Conservation (phyloP, 2,113 vertebrate genomes). For the Phoenicopterus ruber region DNA sequence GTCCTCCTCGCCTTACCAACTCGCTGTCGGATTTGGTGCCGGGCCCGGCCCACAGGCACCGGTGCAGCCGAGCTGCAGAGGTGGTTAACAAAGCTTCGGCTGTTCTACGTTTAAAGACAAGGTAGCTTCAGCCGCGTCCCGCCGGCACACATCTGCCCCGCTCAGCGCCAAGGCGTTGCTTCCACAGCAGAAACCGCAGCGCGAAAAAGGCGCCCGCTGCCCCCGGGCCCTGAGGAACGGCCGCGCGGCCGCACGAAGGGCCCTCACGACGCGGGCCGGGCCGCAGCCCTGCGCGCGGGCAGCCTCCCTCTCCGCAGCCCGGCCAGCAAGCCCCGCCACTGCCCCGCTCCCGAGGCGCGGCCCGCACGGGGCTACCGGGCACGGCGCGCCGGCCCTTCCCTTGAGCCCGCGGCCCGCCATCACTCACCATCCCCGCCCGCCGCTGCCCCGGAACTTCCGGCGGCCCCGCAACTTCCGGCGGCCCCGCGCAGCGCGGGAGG, state of each 20-base stretch:
- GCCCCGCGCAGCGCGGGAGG: not conserved
- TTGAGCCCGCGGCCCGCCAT: not conserved
- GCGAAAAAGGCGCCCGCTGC: no score
- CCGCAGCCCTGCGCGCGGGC: not conserved
- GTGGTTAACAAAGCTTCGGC: fast-evolving
- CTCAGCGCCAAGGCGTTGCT: fast-evolving
- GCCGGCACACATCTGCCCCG: not conserved
- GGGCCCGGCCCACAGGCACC: not conserved
- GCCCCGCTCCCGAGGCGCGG: no score
- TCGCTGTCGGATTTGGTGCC: fast-evolving
- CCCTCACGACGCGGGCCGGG: not conserved
- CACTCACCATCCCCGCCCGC: not conserved
- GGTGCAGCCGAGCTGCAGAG: fast-evolving
- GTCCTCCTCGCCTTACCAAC: not conserved
- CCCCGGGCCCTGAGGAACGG: not conserved
- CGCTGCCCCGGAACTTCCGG: not conserved
- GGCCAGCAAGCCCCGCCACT: fast-evolving
- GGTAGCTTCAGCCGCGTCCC: not conserved
- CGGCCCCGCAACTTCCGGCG: not conserved
- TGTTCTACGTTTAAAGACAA: not conserved
- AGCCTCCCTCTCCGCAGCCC: not conserved
- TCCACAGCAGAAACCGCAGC: not conserved
- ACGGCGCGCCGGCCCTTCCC: fast-evolving
- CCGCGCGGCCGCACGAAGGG: not conserved
- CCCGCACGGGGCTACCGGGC: fast-evolving